These are phyloP conservation scores for Pseudopleuronectes americanus DNA, from an alignment of 2,797 vertebrate species.

Conservation along the genomic window DNA sequence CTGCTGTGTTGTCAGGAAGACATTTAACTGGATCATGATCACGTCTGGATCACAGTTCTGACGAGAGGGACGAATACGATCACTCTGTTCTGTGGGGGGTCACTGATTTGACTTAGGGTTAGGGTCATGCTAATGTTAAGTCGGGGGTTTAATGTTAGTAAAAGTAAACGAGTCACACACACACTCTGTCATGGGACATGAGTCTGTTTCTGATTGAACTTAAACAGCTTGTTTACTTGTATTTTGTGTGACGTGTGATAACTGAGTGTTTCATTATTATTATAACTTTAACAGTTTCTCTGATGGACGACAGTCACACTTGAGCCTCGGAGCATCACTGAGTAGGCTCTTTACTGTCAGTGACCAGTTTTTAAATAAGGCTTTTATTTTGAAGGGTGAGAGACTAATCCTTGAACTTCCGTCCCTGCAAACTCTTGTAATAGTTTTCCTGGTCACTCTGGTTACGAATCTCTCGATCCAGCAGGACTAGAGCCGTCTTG, in stretches of 20 bases:
- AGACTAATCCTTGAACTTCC: conserved; percentile 80
- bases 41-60: neutral
- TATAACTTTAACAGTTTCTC: too few species aligned
- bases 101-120: too few species aligned
- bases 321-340: conserved; percentile 16
- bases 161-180: too few species aligned
- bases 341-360: conserved; percentile 23
- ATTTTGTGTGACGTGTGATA: too few species aligned
- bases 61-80: neutral
- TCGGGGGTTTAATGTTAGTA: too few species aligned
- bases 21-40: neutral
- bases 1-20: neutral
- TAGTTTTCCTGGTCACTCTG: conserved; percentile 70
- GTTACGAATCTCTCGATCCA: conserved; percentile 72
- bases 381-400: conserved; percentile 50
- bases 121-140: too few species aligned
- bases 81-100: too few species aligned
- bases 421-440: conserved; percentile 68
- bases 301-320: neutral
- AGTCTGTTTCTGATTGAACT: too few species aligned
- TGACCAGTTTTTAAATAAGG: conserved; percentile 44
- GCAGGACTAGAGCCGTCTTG: conserved; percentile 80
- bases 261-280: too few species aligned
- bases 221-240: too few species aligned
- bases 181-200: too few species aligned